A percentile compares a stretch with the other conserved stretches of the same genome.
phyloP scores from a whole-genome alignment of 2,888 invertebrate genomes.

The Eristalinus aeneus region DNA sequence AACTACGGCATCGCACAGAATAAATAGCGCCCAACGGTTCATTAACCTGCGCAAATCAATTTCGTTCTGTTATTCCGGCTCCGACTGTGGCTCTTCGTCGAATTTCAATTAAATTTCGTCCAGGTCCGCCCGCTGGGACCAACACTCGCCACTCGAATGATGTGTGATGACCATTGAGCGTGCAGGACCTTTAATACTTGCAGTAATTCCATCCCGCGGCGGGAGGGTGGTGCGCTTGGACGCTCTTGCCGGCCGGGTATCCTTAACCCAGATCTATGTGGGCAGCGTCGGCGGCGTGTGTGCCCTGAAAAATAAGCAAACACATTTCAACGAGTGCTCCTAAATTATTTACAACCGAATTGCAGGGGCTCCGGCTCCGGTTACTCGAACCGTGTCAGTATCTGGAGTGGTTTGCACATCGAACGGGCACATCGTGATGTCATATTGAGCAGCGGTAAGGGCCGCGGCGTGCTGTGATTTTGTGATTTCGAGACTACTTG shows the following conservation, averaged over 20 bases:
- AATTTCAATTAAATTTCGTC: constrained; percentile 47
- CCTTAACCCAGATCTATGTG: constrained; percentile 37
- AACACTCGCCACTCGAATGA: not conserved
- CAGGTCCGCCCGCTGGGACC: too few relatives aligned
- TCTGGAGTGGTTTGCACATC: constrained; percentile 10
- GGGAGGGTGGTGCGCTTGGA: not conserved
- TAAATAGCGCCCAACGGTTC: constrained; percentile 38
- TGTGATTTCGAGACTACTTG: not conserved
- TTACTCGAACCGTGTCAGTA: constrained; percentile 3
- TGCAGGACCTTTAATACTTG: constrained; percentile 19
- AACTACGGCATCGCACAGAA: constrained; percentile 11
- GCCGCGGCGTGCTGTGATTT: constrained; percentile 15
- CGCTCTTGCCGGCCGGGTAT: constrained; percentile 1
- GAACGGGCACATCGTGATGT: not conserved
- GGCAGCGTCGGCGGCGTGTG: not conserved
- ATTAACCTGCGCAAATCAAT: constrained; percentile 47
- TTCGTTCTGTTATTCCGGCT: constrained; percentile 23
- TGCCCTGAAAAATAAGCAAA: constrained; percentile 26
- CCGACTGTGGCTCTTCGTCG: constrained; percentile 17
- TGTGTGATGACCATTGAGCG: constrained; percentile 1
- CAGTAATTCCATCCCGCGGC: not conserved
- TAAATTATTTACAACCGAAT: constrained; percentile 54
- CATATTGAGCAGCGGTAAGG: not conserved
- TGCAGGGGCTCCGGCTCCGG: constrained; percentile 7
- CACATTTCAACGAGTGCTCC: constrained; percentile 42